phyloP scores from a whole-genome alignment of 2,113 vertebrate species.

The Cyphomyrus discorhynchus region DNA sequence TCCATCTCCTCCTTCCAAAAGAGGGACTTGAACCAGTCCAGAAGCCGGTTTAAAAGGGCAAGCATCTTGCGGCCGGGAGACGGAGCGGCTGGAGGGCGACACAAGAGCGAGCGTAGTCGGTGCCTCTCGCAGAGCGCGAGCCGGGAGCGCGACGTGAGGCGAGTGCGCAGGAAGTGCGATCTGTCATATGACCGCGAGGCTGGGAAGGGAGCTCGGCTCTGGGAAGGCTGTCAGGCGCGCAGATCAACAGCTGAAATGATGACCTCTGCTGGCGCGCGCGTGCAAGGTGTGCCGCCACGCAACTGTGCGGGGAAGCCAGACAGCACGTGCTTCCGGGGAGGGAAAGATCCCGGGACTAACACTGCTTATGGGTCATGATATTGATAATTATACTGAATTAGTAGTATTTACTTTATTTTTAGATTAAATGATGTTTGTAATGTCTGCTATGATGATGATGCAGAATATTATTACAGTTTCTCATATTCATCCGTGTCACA shows the following conservation, averaged over 20 bases:
- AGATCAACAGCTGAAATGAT: neutral
- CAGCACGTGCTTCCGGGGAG: neutral
- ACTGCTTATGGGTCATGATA: neutral
- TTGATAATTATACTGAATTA: neutral
- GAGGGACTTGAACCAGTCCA: slow-evolving; percentile 78
- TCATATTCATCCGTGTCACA: neutral
- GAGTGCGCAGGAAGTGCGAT: slow-evolving; percentile 21
- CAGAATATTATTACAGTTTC: neutral
- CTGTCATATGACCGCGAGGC: slow-evolving; percentile 27
- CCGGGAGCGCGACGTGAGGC: neutral
- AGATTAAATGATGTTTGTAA: neutral
- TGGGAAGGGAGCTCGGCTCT: neutral
- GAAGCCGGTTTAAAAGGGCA: slow-evolving; percentile 69
- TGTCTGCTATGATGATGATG: neutral
- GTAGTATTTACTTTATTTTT: neutral
- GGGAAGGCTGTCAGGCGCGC: neutral
- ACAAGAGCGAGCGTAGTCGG: neutral
- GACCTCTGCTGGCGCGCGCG: slow-evolving; percentile 11
- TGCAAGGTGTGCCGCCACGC: neutral
- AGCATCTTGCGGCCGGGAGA: slow-evolving; percentile 56
- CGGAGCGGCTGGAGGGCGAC: neutral
- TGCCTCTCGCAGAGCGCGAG: neutral
- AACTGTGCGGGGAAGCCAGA: neutral
- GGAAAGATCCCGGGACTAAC: neutral
- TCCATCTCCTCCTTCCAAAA: slow-evolving; percentile 90